A percentile compares a stretch with the other conserved stretches of the same genome.
Evolutionary conservation across 2,797 vertebrate genomes (phyloP).

Genomic region (Etheostoma perlongum): DNA sequence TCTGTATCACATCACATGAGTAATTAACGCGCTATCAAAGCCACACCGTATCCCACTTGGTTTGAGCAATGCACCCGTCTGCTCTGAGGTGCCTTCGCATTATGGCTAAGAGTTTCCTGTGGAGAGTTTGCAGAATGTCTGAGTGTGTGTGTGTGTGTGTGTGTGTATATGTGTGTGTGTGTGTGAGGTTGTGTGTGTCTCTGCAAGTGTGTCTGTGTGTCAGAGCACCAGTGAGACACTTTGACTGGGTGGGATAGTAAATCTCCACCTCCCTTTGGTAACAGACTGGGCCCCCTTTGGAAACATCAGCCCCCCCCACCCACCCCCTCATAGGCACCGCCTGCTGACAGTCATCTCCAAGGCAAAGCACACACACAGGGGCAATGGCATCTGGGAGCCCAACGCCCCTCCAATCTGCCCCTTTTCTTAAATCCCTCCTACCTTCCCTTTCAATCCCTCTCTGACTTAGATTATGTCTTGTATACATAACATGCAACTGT

Average conservation of each 20-base stretch:
- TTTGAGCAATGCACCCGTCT: slow-evolving; percentile 84
- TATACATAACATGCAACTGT: slow-evolving; percentile 64
- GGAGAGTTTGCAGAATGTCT: slow-evolving; percentile 79
- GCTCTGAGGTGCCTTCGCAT: slow-evolving; percentile 85
- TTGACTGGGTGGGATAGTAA: slow-evolving; percentile 89
- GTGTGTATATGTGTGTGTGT: slow-evolving; percentile 54
- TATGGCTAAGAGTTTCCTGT: slow-evolving; percentile 86
- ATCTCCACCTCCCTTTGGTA: slow-evolving; percentile 89
- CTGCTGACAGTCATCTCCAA: slow-evolving; percentile 82
- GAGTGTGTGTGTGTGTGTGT: slow-evolving; percentile 60
- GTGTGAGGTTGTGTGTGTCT: slow-evolving; percentile 42
- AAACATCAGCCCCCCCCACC: slow-evolving; percentile 65
- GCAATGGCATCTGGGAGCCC: slow-evolving; percentile 79
- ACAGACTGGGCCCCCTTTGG: slow-evolving; percentile 79
- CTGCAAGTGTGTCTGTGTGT: slow-evolving; percentile 65
- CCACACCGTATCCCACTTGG: slow-evolving; percentile 86
- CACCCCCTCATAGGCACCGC: slow-evolving; percentile 77
- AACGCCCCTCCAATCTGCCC: slow-evolving; percentile 66
- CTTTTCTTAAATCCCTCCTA: slow-evolving; percentile 58
- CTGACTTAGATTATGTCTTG: slow-evolving; percentile 59
- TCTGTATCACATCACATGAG: slow-evolving; percentile 90
- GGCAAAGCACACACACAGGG: slow-evolving; percentile 49
- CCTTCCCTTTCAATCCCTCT: slow-evolving; percentile 44
- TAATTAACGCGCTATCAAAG: slow-evolving; percentile 92
- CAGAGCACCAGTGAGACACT: slow-evolving; percentile 81